Evolutionary conservation across 2,888 invertebrate species (phyloP).

Genomic region (Agrochola circellaris): DNA sequence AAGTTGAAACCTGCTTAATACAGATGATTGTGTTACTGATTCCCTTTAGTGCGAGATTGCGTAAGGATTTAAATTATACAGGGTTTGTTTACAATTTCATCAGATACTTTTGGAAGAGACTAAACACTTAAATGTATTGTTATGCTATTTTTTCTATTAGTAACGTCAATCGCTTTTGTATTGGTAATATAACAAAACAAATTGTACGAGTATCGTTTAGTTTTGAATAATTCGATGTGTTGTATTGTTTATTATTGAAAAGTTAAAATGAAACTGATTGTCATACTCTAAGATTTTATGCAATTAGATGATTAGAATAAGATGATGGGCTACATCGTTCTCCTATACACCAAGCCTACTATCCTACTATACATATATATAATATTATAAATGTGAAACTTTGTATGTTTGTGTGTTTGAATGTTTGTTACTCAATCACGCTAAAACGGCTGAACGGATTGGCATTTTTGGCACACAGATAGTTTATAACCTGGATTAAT

Average conservation of each 20-base stretch:
- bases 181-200: neutral
- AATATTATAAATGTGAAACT: no score
- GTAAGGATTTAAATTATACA: neutral
- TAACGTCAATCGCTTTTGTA: neutral
- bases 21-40: neutral
- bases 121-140: neutral
- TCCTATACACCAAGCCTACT: neutral
- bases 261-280: neutral
- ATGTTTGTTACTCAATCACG: no score
- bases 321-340: neutral
- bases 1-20: neutral
- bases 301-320: neutral
- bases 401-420: no score
- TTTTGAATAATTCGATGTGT: neutral
- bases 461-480: no score
- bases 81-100: neutral
- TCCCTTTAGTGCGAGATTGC: neutral
- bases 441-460: no score
- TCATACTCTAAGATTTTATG: neutral
- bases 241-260: neutral
- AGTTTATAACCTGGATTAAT: no score
- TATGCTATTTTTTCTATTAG: neutral
- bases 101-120: neutral
- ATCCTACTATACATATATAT: no score
- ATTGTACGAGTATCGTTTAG: no score